Base-by-base conservation (phyloP, 2,797 vertebrate species). In the Anguilla megastoma region DNA sequence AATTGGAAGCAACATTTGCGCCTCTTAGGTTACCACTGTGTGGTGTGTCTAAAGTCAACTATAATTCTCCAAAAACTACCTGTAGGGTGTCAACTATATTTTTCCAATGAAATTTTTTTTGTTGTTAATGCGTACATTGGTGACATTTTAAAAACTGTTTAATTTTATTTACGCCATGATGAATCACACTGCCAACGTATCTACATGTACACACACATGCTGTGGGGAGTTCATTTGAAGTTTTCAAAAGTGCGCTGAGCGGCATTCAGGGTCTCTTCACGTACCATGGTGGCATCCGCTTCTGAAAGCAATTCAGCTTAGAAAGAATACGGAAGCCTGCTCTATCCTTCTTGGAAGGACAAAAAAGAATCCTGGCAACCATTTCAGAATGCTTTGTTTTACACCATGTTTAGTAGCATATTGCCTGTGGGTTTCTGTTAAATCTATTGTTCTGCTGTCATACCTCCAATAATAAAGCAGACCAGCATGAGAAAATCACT, bases 371-470 rank as follows among this genome's bases (percentile, higher is more conserved):
- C 45, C 79, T 82, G 41, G 79, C 79, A 82, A 50, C 5, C 79
- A 48, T 50, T 50, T 45, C 8, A 3, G 41, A 82, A 50, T 3
- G 18, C 45, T 82, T 82, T 50, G 45, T 50, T n/a, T 48, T 50
- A 82, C 45, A 82, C 18, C 41, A 2, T 50, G 45, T 82, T 48
- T 48, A 50, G 45, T 48, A 82, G 21, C 18, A 82, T 50, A 82
- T 82, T 82, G 41, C 79, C 79, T 50, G 18, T 82, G 45, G 79
- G 79, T 48, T n/a, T 82, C 4, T 50, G 79, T n/a, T 82, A 48
- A 82, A 82, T 50, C 79, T 50, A 48, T 45, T 50, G 21, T 82
- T 50, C 79, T 82, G 79, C 21, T 82, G 21, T 82, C 79, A 82
- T 18, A 24, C 41, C 9, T 10, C 41, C 18, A 24, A 82, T 82